Percentiles rank a stretch among this genome's conserved stretches.
phyloP scores from a whole-genome alignment of 2,797 vertebrate species.

The Buceros bicornis region DNA sequence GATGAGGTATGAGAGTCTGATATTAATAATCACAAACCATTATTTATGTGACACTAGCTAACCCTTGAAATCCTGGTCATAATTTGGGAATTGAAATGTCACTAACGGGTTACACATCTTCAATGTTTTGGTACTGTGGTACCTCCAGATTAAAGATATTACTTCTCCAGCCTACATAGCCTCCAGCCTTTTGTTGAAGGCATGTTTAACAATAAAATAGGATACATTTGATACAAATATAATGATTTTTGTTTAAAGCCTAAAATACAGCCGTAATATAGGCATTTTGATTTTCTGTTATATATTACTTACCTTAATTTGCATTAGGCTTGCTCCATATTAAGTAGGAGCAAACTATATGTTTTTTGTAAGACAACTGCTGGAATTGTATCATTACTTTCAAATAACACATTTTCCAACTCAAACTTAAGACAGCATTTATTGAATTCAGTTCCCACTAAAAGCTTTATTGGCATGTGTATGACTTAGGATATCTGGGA shows the following conservation, averaged over 20 bases:
- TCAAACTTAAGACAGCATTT: background rate
- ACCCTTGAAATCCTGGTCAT: background rate
- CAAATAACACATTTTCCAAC: background rate
- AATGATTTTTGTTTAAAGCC: background rate
- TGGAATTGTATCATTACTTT: background rate
- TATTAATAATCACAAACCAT: background rate
- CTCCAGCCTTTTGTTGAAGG: background rate
- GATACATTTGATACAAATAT: background rate
- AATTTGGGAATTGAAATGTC: background rate
- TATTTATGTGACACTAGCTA: background rate
- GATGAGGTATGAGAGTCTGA: slow-evolving; percentile 17
- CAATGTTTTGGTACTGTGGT: background rate
- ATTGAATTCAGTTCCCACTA: background rate
- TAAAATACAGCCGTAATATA: background rate
- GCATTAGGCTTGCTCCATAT: background rate
- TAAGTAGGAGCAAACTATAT: background rate
- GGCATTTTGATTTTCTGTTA: background rate
- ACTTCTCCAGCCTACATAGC: background rate
- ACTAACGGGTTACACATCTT: background rate
- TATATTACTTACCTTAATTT: background rate
- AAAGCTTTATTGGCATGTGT: background rate
- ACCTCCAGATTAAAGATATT: background rate
- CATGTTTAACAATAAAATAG: background rate
- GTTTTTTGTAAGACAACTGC: background rate
- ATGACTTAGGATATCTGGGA: background rate